Base-by-base conservation (phyloP, 92 coral and sea anemone genomes). In the Palythoa grandiflora region DNA sequence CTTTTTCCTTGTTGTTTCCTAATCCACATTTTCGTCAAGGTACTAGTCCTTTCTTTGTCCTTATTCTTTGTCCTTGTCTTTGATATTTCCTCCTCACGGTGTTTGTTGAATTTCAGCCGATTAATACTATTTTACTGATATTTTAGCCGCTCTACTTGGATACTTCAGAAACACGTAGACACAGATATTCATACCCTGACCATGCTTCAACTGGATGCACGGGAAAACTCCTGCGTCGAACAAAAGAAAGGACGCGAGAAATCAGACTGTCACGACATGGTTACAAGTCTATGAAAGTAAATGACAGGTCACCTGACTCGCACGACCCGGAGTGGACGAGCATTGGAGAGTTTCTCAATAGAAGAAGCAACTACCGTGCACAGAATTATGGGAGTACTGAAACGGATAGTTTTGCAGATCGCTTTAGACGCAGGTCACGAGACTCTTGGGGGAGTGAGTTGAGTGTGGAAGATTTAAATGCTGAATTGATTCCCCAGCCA, bases 251-350 rank as follows among this genome's bases (percentile, higher is more conserved):
- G 47, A 21, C 86, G 0, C 86, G 86, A 17, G 86, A 81, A 37
- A 59, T 81, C 61, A 68, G 60, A 20, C 17, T 81, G 21, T 81
- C 86, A 68, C 47, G 86, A 66, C 86, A 47, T 1, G 86, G 86
- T 1, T 81, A 81, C 75, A 81, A 28, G 21, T 66, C 76, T 3
- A 81, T 81, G 86, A 81, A 81, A 66, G 38, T 66, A 16, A 44
- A 66, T 36, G 86, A 81, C 19, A 81, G 86, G 20, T 81, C 86
- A 19, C 86, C 86, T 9, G 86, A 81, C 35, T 21, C 66, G 55
- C 86, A 81, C n/a, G 86, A 81, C 74, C 86, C 76, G 19, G 75
- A 81, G 54, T 81, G 86, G 86, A 81, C 86, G 1, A 81, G 86
- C 16, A 60, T 74, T 48, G 86, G 86, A 17, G 86, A 81, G 59